These are phyloP conservation scores for Ophiodon elongatus DNA, from an alignment of 2,113 vertebrate genomes.

Conservation along the genomic window DNA sequence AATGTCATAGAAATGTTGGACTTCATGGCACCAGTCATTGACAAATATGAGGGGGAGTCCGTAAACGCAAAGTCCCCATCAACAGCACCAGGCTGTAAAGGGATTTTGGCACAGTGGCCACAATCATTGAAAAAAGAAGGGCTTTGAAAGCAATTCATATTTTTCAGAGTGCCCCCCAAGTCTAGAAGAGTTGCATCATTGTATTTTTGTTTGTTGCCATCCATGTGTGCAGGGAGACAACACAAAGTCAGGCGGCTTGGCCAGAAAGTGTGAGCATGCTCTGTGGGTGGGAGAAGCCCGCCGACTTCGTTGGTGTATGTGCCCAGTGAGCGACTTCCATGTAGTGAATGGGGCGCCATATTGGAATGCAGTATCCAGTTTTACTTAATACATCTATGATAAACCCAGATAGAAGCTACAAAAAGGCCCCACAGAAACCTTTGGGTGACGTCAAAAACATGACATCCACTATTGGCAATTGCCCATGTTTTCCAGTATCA, in stretches of 20 bases:
- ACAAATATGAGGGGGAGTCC: too few species aligned
- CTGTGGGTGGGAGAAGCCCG: neutral
- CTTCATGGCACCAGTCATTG: too few species aligned
- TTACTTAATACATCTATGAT: neutral
- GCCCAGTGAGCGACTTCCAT: neutral
- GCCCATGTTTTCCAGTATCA: neutral
- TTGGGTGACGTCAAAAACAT: too few species aligned
- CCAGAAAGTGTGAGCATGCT: neutral
- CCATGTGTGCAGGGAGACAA: neutral
- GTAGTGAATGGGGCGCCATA: neutral
- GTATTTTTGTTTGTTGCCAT: neutral
- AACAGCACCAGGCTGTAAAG: neutral
- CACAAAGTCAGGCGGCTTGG: neutral
- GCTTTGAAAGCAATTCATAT: too few species aligned
- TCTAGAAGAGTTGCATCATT: neutral
- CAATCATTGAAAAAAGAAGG: neutral
- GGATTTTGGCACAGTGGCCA: neutral
- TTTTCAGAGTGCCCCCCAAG: neutral
- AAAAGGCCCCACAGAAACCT: neutral
- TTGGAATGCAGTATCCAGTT: neutral
- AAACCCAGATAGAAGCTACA: neutral
- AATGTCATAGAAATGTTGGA: too few species aligned
- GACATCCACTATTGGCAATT: neutral
- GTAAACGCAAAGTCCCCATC: neutral
- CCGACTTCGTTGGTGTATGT: neutral